These are phyloP conservation scores for Myripristis murdjan DNA, from an alignment of 2,797 vertebrate species.

Conservation along the genomic window DNA sequence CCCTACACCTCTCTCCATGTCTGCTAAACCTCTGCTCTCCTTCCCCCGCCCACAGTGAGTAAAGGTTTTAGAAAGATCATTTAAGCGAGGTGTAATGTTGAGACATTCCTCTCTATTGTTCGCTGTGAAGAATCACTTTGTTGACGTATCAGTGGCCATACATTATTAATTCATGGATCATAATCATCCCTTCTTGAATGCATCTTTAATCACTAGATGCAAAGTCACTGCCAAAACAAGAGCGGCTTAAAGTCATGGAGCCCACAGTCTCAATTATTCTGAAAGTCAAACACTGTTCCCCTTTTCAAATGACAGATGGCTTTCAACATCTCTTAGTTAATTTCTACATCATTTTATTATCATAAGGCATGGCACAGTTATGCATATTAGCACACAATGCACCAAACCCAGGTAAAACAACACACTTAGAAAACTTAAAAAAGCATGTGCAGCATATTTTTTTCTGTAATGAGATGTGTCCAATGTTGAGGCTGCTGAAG, in stretches of 20 bases:
- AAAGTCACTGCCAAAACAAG: constrained; percentile 58
- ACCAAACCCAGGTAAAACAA: background rate
- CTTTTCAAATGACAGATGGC: constrained; percentile 25
- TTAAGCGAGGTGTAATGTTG: constrained; percentile 77
- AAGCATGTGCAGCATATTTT: background rate
- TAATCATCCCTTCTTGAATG: constrained; percentile 77
- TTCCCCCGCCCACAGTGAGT: background rate
- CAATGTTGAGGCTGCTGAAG: background rate
- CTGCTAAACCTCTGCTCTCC: constrained; percentile 5
- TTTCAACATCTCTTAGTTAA: background rate
- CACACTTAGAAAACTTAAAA: background rate
- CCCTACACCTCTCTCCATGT: background rate
- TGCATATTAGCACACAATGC: background rate
- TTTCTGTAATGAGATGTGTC: background rate
- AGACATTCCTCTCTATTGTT: constrained; percentile 63
- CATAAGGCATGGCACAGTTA: background rate
- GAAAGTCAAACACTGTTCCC: constrained; percentile 36
- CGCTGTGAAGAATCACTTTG: constrained; percentile 75
- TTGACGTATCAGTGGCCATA: constrained; percentile 75
- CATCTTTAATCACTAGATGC: constrained; percentile 76
- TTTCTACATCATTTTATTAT: background rate
- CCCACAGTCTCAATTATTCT: constrained; percentile 27
- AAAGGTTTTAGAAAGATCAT: constrained; percentile 60
- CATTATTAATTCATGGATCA: constrained; percentile 84
- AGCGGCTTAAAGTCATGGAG: constrained; percentile 51